phyloP scores from a whole-genome alignment of 2,797 vertebrate species.

The Sphenopsis melanotis region DNA sequence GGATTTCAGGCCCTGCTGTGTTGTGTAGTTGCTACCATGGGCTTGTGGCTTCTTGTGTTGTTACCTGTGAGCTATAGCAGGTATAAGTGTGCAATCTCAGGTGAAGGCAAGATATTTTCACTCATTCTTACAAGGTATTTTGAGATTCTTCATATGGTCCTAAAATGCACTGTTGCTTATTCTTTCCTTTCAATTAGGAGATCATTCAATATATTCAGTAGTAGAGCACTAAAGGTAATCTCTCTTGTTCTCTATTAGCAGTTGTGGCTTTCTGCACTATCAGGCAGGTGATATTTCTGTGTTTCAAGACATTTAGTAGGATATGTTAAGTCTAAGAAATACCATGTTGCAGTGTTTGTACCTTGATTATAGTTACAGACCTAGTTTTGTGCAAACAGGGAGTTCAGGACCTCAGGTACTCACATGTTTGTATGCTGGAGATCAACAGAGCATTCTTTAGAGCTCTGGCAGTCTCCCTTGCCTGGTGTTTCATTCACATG shows the following conservation, averaged over 20 bases:
- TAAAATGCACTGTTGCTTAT: neutral
- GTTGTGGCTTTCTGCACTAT: neutral
- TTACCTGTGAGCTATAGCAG: fast-evolving
- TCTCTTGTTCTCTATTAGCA: neutral
- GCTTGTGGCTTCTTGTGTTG: fast-evolving
- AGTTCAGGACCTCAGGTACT: neutral
- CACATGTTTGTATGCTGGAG: neutral
- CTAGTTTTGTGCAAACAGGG: neutral
- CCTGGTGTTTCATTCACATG: neutral
- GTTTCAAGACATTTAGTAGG: neutral
- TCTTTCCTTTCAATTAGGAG: neutral
- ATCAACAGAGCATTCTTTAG: fast-evolving
- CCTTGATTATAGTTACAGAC: neutral
- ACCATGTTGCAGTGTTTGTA: neutral
- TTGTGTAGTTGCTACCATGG: neutral
- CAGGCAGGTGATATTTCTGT: neutral
- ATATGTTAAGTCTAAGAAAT: neutral
- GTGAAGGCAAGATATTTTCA: neutral
- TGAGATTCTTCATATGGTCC: neutral
- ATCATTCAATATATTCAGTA: neutral
- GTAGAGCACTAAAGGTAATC: neutral
- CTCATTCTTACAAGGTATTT: neutral
- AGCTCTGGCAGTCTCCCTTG: neutral
- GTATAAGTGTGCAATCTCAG: neutral
- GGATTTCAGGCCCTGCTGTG: neutral